These are phyloP conservation scores for Teleopsis dalmanni DNA, from an alignment of 1,140 invertebrate genomes.

Conservation along the genomic window DNA sequence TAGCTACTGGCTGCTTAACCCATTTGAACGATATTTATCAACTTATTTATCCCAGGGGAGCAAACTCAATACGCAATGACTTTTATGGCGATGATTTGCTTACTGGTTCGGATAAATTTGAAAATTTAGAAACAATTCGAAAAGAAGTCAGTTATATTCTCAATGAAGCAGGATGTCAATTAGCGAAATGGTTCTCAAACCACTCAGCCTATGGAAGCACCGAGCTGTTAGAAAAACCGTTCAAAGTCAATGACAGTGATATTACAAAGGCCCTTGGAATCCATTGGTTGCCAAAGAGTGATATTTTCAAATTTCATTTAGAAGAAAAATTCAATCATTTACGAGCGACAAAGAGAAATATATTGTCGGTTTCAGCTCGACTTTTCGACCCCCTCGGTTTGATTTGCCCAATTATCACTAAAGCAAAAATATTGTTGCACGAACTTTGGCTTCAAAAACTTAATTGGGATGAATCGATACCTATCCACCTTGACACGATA, in stretches of 20 bases:
- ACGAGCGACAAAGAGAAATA: not conserved
- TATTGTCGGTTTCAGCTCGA: constrained; percentile 21
- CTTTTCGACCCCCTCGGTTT: constrained; percentile 47
- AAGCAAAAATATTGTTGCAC: constrained; percentile 45
- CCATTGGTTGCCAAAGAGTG: not conserved
- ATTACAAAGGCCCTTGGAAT: not conserved
- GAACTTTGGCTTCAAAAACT: constrained; percentile 35
- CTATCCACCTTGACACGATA: constrained; percentile 14
- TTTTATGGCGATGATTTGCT: not conserved
- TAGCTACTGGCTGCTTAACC: constrained; percentile 28
- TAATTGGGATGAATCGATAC: constrained; percentile 43
- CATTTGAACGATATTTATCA: constrained; percentile 25
- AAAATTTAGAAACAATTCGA: no score
- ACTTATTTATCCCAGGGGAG: constrained; percentile 18
- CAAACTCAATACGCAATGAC: constrained; percentile 25
- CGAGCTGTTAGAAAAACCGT: not conserved
- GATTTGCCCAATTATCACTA: constrained; percentile 34
- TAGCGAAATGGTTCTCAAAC: constrained; percentile 6
- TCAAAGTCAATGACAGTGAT: not conserved
- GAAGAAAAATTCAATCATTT: not conserved
- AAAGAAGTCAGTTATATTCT: not conserved
- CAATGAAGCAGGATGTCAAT: not conserved
- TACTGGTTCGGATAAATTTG: no score
- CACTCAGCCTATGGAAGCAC: not conserved
- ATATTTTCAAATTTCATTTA: not conserved